Conservation (phyloP, 1,140 invertebrate species). For the Potamilus streckersoni region DNA sequence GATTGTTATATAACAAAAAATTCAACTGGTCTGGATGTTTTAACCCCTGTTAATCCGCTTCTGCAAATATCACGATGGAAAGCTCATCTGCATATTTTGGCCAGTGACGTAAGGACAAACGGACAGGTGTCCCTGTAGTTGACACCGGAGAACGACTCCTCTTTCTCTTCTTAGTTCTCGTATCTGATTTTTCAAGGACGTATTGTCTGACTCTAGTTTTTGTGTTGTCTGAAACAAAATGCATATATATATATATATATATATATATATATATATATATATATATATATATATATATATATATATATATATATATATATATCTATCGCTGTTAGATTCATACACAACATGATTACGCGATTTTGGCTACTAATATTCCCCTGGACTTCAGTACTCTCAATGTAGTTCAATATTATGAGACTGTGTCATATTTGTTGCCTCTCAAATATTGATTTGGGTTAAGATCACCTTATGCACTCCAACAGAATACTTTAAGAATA, state of each 20-base stretch:
- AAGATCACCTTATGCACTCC: too few species aligned
- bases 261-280: too few species aligned
- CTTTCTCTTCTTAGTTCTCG: slow-evolving; percentile 27
- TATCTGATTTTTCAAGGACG: slow-evolving; percentile 22
- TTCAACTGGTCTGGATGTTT: too few species aligned
- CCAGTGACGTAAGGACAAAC: slow-evolving; percentile 12
- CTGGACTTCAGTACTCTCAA: neutral
- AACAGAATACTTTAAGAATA: slow-evolving; percentile 10
- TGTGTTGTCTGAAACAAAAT: slow-evolving; percentile 39
- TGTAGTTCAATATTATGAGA: too few species aligned
- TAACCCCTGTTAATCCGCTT: too few species aligned
- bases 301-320: too few species aligned
- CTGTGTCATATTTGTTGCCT: neutral
- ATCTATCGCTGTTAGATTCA: too few species aligned
- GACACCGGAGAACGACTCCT: slow-evolving; percentile 19
- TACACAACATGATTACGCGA: slow-evolving; percentile 6
- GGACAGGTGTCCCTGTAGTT: slow-evolving; percentile 25
- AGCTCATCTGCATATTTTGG: too few species aligned
- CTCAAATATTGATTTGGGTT: slow-evolving; percentile 27
- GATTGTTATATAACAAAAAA: too few species aligned
- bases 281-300: too few species aligned
- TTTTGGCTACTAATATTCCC: slow-evolving; percentile 1
- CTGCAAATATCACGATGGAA: too few species aligned
- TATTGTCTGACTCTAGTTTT: slow-evolving; percentile 28
- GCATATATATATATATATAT: too few species aligned